These are phyloP conservation scores for Calypte anna DNA, from an alignment of 2,113 vertebrate genomes.

Conservation along the genomic window DNA sequence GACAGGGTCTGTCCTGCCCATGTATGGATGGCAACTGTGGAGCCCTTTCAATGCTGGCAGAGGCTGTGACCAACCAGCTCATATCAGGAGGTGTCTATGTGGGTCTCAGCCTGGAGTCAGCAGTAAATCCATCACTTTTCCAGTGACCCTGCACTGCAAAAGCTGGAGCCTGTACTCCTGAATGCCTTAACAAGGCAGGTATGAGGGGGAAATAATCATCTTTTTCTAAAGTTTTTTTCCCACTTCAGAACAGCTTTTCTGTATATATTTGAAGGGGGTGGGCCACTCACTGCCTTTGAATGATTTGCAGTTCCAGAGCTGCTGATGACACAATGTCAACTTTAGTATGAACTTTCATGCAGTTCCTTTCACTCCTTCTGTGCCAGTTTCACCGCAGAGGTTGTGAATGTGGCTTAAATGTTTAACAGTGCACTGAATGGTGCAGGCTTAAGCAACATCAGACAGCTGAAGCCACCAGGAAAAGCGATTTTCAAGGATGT, in stretches of 20 bases:
- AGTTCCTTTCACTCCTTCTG: background rate
- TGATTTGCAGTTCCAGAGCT: background rate
- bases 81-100: background rate
- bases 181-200: background rate
- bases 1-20: background rate
- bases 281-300: background rate
- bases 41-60: background rate
- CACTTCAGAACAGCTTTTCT: background rate
- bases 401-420: background rate
- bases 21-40: fast-evolving
- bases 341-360: background rate
- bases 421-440: background rate
- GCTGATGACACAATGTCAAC: background rate
- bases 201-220: too few relatives aligned
- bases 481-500: background rate
- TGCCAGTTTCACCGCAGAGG: background rate
- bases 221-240: background rate
- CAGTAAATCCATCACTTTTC: background rate
- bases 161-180: background rate
- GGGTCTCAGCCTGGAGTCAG: background rate
- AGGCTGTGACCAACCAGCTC: background rate
- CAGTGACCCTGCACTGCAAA: background rate
- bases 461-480: background rate
- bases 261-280: background rate
- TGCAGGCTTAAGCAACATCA: background rate